Percentiles rank a stretch among this genome's conserved stretches.
phyloP scores from a whole-genome alignment of 30 jellyfish, hydroid and myxozoan genomes.

The Hydractinia symbiolongicarpus region DNA sequence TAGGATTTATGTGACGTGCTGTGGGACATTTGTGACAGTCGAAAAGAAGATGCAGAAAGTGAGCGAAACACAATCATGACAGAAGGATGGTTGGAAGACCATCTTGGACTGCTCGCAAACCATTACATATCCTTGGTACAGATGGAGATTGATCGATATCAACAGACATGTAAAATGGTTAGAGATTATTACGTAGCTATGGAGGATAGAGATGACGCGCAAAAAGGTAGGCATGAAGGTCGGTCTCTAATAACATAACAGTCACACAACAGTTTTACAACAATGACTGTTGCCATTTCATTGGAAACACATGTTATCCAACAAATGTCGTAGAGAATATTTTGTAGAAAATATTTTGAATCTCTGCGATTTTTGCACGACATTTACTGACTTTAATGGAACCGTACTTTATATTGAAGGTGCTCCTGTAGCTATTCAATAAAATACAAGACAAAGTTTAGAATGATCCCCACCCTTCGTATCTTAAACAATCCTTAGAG shows the following conservation, averaged over 20 bases:
- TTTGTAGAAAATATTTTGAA: too few species aligned
- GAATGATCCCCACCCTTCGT: too few species aligned
- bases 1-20: constrained; percentile 89
- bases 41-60: constrained; percentile 87
- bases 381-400: too few species aligned
- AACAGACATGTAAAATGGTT: constrained; percentile 62
- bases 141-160: constrained; percentile 70
- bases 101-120: constrained; percentile 66
- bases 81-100: constrained; percentile 95
- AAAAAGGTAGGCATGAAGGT: constrained; percentile 35
- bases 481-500: too few species aligned
- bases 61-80: constrained; percentile 70
- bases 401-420: too few species aligned
- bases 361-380: too few species aligned
- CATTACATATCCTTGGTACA: constrained; percentile 82
- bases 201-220: constrained; percentile 74
- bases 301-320: background rate
- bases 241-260: background rate
- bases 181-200: constrained; percentile 80
- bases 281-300: too few species aligned
- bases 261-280: background rate
- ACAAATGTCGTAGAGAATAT: background rate
- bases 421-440: too few species aligned
- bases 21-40: constrained; percentile 92
- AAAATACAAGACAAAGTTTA: too few species aligned